These are phyloP conservation scores for Tachina grossa DNA, from an alignment of 2,888 invertebrate genomes.

Conservation along the genomic window DNA sequence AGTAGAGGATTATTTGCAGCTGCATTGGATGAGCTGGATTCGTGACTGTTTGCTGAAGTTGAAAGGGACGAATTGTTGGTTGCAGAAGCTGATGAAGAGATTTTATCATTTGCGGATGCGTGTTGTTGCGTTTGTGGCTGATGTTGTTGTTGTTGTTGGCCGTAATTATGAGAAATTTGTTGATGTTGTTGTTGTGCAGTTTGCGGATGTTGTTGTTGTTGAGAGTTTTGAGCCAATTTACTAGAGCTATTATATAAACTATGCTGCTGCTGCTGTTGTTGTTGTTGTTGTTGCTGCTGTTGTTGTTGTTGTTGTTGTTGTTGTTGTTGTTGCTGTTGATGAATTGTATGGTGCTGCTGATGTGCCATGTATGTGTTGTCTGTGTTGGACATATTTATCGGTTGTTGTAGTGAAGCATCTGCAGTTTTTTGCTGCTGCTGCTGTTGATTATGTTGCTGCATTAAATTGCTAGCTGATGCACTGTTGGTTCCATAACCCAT, in stretches of 20 bases:
- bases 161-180: constrained; percentile 63
- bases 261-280: constrained; percentile 60
- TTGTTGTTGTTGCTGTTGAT: constrained; percentile 66
- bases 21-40: constrained; percentile 41
- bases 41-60: constrained; percentile 55
- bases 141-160: constrained; percentile 61
- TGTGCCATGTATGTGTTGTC: constrained; percentile 74
- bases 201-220: constrained; percentile 49
- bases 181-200: constrained; percentile 65
- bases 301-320: constrained; percentile 71
- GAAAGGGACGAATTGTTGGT: constrained; percentile 23
- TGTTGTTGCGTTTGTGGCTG: constrained; percentile 71
- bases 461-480: constrained; percentile 59
- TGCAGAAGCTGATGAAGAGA: constrained; percentile 20
- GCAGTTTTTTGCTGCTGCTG: constrained; percentile 60
- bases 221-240: constrained; percentile 61
- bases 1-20: constrained; percentile 74
- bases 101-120: constrained; percentile 60
- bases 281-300: constrained; percentile 72
- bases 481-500: constrained; percentile 51
- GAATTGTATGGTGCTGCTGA: constrained; percentile 72
- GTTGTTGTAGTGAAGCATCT: constrained; percentile 63
- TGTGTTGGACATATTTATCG: constrained; percentile 73
- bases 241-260: constrained; percentile 61
- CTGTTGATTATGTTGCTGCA: constrained; percentile 70